These are phyloP conservation scores for Hedya salicella DNA, from an alignment of 2,888 invertebrate species.

Conservation along the genomic window DNA sequence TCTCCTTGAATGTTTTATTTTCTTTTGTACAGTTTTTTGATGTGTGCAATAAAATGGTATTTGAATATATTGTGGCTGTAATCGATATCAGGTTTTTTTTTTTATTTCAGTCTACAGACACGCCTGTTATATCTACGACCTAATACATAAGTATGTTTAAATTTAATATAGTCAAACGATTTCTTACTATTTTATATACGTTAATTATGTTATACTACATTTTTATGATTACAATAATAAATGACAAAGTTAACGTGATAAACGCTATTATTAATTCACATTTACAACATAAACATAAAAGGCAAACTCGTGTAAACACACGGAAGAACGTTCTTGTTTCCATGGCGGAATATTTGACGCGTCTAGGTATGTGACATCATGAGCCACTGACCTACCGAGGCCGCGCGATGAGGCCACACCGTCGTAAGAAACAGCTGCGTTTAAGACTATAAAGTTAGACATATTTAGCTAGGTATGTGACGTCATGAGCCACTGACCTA, in stretches of 20 bases:
- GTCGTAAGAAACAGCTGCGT: slow-evolving; percentile 5
- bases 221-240: too few relatives aligned
- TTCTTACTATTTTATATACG: too few relatives aligned
- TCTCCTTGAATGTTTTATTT: too few relatives aligned
- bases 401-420: slow-evolving; percentile 51
- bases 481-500: slow-evolving; percentile 81
- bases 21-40: too few relatives aligned
- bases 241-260: background rate
- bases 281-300: slow-evolving; percentile 17
- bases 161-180: too few relatives aligned
- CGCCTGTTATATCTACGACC: too few relatives aligned
- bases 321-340: slow-evolving; percentile 46
- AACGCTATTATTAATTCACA: background rate
- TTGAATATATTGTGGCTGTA: too few relatives aligned
- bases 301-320: slow-evolving; percentile 15
- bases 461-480: slow-evolving; percentile 56
- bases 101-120: too few relatives aligned
- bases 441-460: background rate
- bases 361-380: slow-evolving; percentile 70
- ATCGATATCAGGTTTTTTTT: too few relatives aligned
- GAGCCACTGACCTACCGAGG: slow-evolving; percentile 81
- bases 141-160: too few relatives aligned
- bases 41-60: too few relatives aligned
- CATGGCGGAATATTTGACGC: slow-evolving; percentile 66
- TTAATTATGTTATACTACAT: too few relatives aligned